A percentile compares a stretch with the other conserved stretches of the same genome.
phyloP scores from a whole-genome alignment of 2,797 vertebrate genomes.

The Neosilurus hyrtlii region DNA sequence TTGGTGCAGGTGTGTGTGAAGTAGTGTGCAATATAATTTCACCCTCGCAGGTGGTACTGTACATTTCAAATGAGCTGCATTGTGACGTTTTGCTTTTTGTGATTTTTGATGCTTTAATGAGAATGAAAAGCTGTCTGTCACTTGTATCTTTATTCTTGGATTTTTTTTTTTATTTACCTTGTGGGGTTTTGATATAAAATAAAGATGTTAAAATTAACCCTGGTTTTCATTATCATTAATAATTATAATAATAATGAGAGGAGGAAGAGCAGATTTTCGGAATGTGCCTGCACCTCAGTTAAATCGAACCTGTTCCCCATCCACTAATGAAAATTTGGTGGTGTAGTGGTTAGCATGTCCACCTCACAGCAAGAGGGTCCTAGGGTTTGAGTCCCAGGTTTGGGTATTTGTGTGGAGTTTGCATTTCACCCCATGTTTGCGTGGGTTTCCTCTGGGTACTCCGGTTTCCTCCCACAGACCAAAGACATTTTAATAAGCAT shows the following conservation, averaged over 20 bases:
- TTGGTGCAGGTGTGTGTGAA: slow-evolving; percentile 65
- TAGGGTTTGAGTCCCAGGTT: no score
- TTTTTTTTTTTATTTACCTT: slow-evolving; percentile 64
- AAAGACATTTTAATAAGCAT: no score
- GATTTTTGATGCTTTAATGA: slow-evolving; percentile 58
- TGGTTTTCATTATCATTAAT: not conserved
- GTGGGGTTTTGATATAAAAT: slow-evolving; percentile 68
- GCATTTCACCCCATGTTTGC: no score
- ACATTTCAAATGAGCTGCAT: slow-evolving; percentile 55
- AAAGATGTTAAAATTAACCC: slow-evolving; percentile 56
- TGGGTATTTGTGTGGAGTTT: no score
- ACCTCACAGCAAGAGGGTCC: no score
- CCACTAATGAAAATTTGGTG: not conserved
- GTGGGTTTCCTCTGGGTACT: no score
- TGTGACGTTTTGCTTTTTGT: slow-evolving; percentile 58
- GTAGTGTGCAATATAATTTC: slow-evolving; percentile 77
- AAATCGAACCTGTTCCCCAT: not conserved
- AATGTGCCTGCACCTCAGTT: not conserved
- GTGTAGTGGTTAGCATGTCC: no score
- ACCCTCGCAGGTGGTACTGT: slow-evolving; percentile 51
- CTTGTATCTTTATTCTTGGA: slow-evolving; percentile 49
- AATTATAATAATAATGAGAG: not conserved
- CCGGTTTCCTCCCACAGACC: no score
- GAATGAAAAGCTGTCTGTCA: slow-evolving; percentile 56
- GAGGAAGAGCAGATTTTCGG: not conserved